phyloP scores from a whole-genome alignment of 2,888 invertebrate species.

The Temnothorax unifasciatus region DNA sequence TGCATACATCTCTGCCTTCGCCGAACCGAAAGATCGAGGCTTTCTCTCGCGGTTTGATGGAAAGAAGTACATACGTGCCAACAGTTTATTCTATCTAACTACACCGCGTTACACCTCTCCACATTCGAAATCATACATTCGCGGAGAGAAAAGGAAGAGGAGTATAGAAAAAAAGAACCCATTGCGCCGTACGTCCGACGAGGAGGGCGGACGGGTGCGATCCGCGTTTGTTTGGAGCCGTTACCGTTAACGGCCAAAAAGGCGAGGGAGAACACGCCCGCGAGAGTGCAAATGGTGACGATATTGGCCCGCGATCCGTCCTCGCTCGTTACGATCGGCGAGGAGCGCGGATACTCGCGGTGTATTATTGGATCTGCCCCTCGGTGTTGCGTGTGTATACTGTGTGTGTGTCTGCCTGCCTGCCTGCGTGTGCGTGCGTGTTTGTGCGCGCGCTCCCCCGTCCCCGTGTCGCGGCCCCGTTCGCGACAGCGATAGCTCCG shows the following conservation, averaged over 20 bases:
- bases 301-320: neutral
- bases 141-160: neutral
- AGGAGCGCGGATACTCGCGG: neutral
- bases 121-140: too few species aligned
- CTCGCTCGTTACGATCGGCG: neutral
- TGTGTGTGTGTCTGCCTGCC: too few species aligned
- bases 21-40: neutral
- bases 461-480: neutral
- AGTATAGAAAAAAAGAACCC: neutral
- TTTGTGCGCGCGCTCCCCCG: neutral
- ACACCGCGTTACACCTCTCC: neutral
- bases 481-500: conserved; percentile 1
- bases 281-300: conserved; percentile 16
- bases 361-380: conserved; percentile 11
- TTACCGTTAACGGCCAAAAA: neutral
- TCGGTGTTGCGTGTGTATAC: neutral
- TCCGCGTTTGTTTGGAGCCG: conserved; percentile 39
- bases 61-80: neutral
- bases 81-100: neutral
- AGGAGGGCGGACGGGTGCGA: conserved; percentile 25
- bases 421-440: neutral
- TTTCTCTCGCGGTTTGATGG: neutral
- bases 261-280: neutral
- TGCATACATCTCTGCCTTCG: too few species aligned
- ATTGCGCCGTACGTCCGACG: neutral